Evolutionary conservation across 1,140 invertebrate genomes (phyloP).

Genomic region (Manduca sexta): DNA sequence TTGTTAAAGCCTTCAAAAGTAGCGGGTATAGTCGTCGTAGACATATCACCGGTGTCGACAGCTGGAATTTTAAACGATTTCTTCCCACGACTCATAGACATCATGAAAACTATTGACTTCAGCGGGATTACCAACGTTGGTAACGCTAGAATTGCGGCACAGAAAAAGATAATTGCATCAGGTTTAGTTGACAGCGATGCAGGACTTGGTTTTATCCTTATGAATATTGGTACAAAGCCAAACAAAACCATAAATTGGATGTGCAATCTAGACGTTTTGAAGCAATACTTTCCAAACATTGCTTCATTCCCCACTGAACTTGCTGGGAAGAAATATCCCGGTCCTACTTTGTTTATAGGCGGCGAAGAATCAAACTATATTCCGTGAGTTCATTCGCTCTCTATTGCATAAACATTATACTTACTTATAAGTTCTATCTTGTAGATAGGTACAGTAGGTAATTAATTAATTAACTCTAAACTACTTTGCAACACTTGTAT

Average conservation of each 20-base stretch:
- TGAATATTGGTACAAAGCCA: slow-evolving; percentile 35
- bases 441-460: no score
- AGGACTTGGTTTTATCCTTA: slow-evolving; percentile 28
- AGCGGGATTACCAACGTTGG: slow-evolving; percentile 52
- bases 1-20: slow-evolving; percentile 80
- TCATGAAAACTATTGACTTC: slow-evolving; percentile 33
- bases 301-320: slow-evolving; percentile 73
- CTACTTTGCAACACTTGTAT: no score
- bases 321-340: slow-evolving; percentile 64
- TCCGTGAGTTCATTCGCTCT: slow-evolving; percentile 61
- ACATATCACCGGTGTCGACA: slow-evolving; percentile 83
- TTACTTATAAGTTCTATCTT: no score
- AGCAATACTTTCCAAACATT: slow-evolving; percentile 64
- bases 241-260: slow-evolving; percentile 39
- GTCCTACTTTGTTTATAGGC: slow-evolving; percentile 83
- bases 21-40: slow-evolving; percentile 85
- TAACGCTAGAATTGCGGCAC: slow-evolving; percentile 72
- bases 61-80: slow-evolving; percentile 68
- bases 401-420: no score
- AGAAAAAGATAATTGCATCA: slow-evolving; percentile 44
- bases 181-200: slow-evolving; percentile 8
- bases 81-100: slow-evolving; percentile 74
- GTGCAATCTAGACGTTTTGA: slow-evolving; percentile 37
- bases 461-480: no score
- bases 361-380: slow-evolving; percentile 82